Percentiles rank a stretch among this genome's conserved stretches.
Evolutionary conservation across 1,140 invertebrate genomes (phyloP).

Genomic region (Drosophila tristis): DNA sequence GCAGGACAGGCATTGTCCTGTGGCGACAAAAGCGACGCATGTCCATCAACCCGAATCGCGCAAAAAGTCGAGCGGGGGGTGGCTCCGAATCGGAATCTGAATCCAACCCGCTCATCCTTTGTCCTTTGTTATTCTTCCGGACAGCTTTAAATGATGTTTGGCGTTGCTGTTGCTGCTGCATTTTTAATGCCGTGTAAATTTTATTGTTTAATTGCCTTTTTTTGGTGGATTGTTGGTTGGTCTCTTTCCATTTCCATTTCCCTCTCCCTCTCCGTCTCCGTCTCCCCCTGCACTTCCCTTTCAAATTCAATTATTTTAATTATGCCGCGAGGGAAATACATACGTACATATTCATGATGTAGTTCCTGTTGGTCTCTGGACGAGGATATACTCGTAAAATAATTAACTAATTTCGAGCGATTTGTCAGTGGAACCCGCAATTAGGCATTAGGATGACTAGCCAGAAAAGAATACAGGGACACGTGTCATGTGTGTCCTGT

Average conservation of each 20-base stretch:
- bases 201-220: slow-evolving; percentile 79
- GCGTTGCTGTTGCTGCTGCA: slow-evolving; percentile 43
- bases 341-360: too few species aligned
- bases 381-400: slow-evolving; percentile 16
- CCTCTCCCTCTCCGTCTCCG: slow-evolving; percentile 33
- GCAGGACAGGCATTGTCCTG: slow-evolving; percentile 72
- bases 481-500: slow-evolving; percentile 54
- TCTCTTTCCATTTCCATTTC: slow-evolving; percentile 7
- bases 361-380: too few species aligned
- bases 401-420: slow-evolving; percentile 80
- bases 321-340: slow-evolving; percentile 45
- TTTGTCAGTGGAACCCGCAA: slow-evolving; percentile 71
- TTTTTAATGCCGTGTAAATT: slow-evolving; percentile 73
- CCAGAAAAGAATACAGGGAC: slow-evolving; percentile 39
- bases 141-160: slow-evolving; percentile 49
- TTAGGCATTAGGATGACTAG: slow-evolving; percentile 59
- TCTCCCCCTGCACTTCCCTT: slow-evolving; percentile 35
- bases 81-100: slow-evolving; percentile 2
- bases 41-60: slow-evolving; percentile 72
- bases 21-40: slow-evolving; percentile 62
- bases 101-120: slow-evolving; percentile 13
- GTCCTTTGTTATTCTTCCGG: slow-evolving; percentile 12
- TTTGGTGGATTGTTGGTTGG: slow-evolving; percentile 25
- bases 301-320: slow-evolving; percentile 82
- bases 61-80: slow-evolving; percentile 46